Evolutionary conservation across 1,140 invertebrate species (phyloP).

Genomic region (Drosophila neocordata): DNA sequence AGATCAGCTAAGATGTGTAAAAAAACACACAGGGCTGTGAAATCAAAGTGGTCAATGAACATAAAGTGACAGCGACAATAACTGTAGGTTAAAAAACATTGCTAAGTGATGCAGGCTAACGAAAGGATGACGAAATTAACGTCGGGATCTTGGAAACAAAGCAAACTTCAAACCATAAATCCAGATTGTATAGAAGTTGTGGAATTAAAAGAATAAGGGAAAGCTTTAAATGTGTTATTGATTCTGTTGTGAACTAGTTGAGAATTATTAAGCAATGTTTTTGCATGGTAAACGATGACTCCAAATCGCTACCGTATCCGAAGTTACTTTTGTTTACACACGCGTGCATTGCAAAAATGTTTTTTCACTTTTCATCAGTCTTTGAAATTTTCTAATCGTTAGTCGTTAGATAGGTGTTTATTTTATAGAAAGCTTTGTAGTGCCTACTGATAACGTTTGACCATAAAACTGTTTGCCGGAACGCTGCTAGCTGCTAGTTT

Average conservation of each 20-base stretch:
- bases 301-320: too few species aligned
- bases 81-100: neutral
- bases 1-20: neutral
- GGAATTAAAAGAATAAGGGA: too few species aligned
- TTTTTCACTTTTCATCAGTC: slow-evolving; percentile 37
- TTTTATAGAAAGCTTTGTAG: neutral
- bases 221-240: too few species aligned
- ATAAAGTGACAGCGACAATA: neutral
- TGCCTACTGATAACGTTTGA: slow-evolving; percentile 38
- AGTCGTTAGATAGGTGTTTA: neutral
- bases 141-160: too few species aligned
- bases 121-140: too few species aligned
- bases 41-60: neutral
- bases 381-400: neutral
- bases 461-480: slow-evolving; percentile 50
- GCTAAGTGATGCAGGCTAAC: neutral
- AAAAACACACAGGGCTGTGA: neutral
- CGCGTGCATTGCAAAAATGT: slow-evolving; percentile 18
- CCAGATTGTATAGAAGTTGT: too few species aligned
- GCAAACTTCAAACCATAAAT: too few species aligned
- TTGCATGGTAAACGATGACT: too few species aligned
- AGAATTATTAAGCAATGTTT: too few species aligned
- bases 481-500: slow-evolving; percentile 36
- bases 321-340: neutral
- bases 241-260: too few species aligned